Percentiles rank a stretch among this genome's conserved stretches.
These are phyloP conservation scores for Sebastes oblongus DNA, from an alignment of 2,797 vertebrate genomes.

Conservation along the genomic window DNA sequence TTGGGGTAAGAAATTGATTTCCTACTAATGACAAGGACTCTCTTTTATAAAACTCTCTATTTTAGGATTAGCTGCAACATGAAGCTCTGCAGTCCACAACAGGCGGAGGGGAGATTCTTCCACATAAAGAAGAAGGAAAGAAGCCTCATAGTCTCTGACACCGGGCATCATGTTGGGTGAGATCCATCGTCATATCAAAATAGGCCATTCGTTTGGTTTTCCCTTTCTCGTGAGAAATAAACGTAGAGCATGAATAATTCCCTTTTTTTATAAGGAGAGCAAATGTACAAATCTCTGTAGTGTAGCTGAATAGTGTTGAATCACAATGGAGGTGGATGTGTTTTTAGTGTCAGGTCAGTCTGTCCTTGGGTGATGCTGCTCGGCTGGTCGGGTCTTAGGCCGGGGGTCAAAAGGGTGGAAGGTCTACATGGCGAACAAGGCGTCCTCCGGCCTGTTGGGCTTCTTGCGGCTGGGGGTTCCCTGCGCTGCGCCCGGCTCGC, in stretches of 20 bases:
- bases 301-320: constrained; percentile 15
- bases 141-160: constrained; percentile 28
- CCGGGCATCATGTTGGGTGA: neutral
- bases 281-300: constrained; percentile 34
- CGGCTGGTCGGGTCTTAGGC: constrained; percentile 44
- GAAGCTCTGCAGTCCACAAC: constrained; percentile 61
- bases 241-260: neutral
- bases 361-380: constrained; percentile 47
- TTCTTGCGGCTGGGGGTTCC: constrained; percentile 86
- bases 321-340: constrained; percentile 13
- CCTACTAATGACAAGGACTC: neutral
- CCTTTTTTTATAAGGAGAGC: constrained; percentile 19
- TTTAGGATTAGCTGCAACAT: constrained; percentile 54
- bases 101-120: constrained; percentile 16
- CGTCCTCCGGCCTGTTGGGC: constrained; percentile 86
- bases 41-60: constrained; percentile 35
- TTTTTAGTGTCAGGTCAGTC: constrained; percentile 56
- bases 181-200: constrained; percentile 22
- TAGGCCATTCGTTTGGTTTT: constrained; percentile 2
- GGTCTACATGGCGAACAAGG: constrained; percentile 89
- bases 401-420: constrained; percentile 6
- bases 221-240: constrained; percentile 18
- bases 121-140: neutral
- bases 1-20: constrained; percentile 16
- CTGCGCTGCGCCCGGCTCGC: constrained; percentile 76